Evolutionary conservation across 2,888 invertebrate species (phyloP), one percentile per base, ranked within the genome.

Genomic region (Seira ritae): DNA sequence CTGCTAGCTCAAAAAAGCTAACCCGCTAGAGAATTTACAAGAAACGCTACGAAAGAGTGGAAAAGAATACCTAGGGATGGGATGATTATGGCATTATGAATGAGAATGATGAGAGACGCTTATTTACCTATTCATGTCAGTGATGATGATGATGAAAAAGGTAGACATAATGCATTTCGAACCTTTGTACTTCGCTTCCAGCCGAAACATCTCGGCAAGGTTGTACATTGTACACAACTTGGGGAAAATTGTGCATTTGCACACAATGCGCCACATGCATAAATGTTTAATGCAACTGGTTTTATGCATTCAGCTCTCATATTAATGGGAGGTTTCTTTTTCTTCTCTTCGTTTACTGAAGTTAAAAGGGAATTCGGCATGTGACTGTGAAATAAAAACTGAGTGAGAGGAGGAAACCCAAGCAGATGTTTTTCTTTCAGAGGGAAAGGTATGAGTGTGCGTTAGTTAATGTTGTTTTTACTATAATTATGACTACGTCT

Each of bases 401-500:
- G 31, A 31, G n/a, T 42, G 42, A 8, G 42, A 42, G 12, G 15
- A 55, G 55, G 55, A 55, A 55, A 55, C 15, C 6, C 3, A 8
- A 55, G 12, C 55, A 55, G 55, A 55, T 55, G 55, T 55, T 55
- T 55, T 15, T 55, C 12, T 55, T 55, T 8, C 42, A n/a, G n/a
- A 31, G 31, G 55, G 55, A 55, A 55, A 31, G 31, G 31, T 31
- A 55, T 55, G 55, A 1, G 15, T 55, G 12, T 55, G 55, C 55
- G 55, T 55, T 55, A 55, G 55, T 55, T 55, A 55, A 55, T 55
- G 55, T 55, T 55, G 55, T 55, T 55, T n/a, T 55, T 55, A 55
- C 55, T 8, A 55, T 55, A 15, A 55, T 55, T 3, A 55, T 55
- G 55, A 55, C 12, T 55, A 12, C 12, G 3, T 55, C 55, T 12